Percentiles rank a stretch among this genome's conserved stretches.
These are phyloP conservation scores for Gambusia yucatana DNA, from an alignment of 2,797 vertebrate species.

Conservation along the genomic window DNA sequence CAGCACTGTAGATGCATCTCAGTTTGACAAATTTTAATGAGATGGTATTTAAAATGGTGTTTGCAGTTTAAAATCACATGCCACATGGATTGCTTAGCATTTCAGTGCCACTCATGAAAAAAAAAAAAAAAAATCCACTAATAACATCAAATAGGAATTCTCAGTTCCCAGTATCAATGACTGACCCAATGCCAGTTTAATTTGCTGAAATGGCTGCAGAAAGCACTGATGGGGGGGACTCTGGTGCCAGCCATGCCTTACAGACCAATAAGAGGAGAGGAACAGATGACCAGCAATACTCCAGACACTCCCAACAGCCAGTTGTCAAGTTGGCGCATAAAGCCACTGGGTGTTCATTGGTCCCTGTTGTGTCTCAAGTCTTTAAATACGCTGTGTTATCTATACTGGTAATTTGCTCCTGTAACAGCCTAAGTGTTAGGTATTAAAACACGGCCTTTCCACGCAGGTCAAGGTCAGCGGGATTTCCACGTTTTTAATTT, in stretches of 20 bases:
- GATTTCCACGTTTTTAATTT: conserved; percentile 80
- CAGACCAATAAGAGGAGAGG: neutral
- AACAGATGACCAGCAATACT: neutral
- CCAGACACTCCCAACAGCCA: neutral
- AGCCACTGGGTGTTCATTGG: conserved; percentile 12
- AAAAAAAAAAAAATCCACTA: neutral
- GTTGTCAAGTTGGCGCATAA: neutral
- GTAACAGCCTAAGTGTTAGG: conserved; percentile 50
- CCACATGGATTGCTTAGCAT: neutral
- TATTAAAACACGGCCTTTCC: conserved; percentile 44
- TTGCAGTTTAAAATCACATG: neutral
- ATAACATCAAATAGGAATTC: neutral
- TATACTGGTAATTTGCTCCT: neutral
- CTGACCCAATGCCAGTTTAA: neutral
- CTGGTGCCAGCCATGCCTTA: neutral
- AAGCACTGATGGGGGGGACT: neutral
- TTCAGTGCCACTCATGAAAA: neutral
- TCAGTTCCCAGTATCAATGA: neutral
- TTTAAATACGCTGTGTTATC: neutral
- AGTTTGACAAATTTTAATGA: neutral
- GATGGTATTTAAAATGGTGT: neutral
- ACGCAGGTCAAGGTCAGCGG: conserved; percentile 76
- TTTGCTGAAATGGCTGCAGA: conserved; percentile 2
- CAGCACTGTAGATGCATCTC: neutral
- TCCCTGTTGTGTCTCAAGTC: conserved; percentile 45